Base-by-base conservation (phyloP, 2,113 vertebrate species). In the Ranitomeya imitator region DNA sequence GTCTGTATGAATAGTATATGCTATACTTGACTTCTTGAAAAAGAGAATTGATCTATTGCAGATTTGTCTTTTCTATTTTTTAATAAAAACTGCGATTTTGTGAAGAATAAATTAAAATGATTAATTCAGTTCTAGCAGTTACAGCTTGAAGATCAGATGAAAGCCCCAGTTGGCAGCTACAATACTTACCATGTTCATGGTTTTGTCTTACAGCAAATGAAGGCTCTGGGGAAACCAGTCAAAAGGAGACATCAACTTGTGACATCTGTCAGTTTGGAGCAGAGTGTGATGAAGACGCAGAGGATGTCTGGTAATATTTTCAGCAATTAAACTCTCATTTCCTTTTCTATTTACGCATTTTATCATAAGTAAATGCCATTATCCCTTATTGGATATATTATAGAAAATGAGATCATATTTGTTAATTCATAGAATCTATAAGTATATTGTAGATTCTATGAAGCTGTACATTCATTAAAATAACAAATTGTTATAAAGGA, bases 261-360 rank as follows among this genome's bases (percentile, higher is more conserved):
- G 98, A 99, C 92, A 99, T 99, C 92, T 99, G 99, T 94, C 98
- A 99, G 94, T 99, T 99, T 85, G 99, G 98, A 63, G 99, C 98
- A 0, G 98, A 99, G 93, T 99, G 99, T 45, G 99, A 99, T 0
- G 99, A 99, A 94, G 99, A 99, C 57, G 98, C 98, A 11, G 99
- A 99, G 91, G 99, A 99, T 83, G 99, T 99, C 90, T 99, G 98
- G 99, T 99, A 95, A 96, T 92, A 86, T 91, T 81, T 81, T 0
- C 18, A 31, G 45, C 45, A n/a, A 15, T 84, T 71, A 69, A n/a
- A 12, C 61, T 65, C 60, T 15, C 9, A 65, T 83, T 54, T 85
- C 6, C 26, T 73, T 74, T 10, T 73, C 31, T 83, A 7, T 85
- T 37, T 61, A 15, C 23, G 60, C 19, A 55, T 60, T 26, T 21